Percentiles rank a stretch among this genome's conserved stretches.
Conservation (phyloP, 2,797 vertebrate genomes). For the Pseudochirops cupreus region DNA sequence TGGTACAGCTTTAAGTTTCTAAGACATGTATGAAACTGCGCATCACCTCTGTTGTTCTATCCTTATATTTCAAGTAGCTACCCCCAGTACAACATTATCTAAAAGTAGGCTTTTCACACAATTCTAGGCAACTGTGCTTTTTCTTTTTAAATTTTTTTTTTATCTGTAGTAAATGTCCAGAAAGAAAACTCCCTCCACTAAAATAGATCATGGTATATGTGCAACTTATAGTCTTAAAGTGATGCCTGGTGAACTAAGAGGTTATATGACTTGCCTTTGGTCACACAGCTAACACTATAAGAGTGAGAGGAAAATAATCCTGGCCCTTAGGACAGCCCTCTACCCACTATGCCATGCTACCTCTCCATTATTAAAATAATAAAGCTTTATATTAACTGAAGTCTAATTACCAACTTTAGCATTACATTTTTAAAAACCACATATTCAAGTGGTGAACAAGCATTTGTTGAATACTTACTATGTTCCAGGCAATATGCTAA, state of each 20-base stretch:
- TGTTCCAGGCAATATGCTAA: not conserved
- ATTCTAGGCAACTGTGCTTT: not conserved
- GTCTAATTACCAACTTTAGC: constrained; percentile 15
- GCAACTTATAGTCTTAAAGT: not conserved
- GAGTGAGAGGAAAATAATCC: not conserved
- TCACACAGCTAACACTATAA: not conserved
- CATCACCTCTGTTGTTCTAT: not conserved
- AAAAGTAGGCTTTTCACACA: not conserved
- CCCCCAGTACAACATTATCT: no score
- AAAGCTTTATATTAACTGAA: constrained; percentile 39
- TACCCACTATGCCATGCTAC: not conserved
- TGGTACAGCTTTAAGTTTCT: not conserved
- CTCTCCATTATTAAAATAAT: constrained; percentile 6
- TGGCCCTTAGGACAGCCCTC: not conserved
- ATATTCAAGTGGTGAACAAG: not conserved
- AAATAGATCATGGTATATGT: not conserved
- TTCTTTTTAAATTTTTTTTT: not conserved
- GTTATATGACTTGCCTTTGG: not conserved
- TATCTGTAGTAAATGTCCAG: not conserved
- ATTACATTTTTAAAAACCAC: not conserved
- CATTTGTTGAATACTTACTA: not conserved
- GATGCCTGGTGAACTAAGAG: no score
- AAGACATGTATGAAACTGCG: not conserved
- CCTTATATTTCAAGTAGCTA: not conserved
- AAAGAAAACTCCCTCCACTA: not conserved